A percentile compares a stretch with the other conserved stretches of the same genome.
Evolutionary conservation across 2,888 invertebrate genomes (phyloP).

Genomic region (Iselma pallidipennis): DNA sequence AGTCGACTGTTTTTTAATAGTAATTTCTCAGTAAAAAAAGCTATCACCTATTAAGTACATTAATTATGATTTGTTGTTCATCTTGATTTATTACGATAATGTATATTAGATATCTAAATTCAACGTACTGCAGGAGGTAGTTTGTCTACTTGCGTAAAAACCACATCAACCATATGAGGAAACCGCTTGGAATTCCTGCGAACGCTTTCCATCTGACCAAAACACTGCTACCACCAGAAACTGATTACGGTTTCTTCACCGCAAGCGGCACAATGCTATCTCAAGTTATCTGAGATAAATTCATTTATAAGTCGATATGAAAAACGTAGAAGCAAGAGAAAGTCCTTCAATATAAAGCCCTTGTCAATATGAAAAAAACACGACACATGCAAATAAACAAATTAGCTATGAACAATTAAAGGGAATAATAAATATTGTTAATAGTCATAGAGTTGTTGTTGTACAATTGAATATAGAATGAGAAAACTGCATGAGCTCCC

Average conservation of each 20-base stretch:
- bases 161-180: constrained; percentile 46
- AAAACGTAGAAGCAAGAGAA: too few relatives aligned
- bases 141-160: constrained; percentile 43
- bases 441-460: too few relatives aligned
- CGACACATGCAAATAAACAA: too few relatives aligned
- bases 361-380: too few relatives aligned
- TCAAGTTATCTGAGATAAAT: neutral
- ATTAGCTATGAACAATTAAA: too few relatives aligned
- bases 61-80: constrained; percentile 21
- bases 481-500: too few relatives aligned
- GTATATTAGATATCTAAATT: too few relatives aligned
- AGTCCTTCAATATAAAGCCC: too few relatives aligned
- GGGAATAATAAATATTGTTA: too few relatives aligned
- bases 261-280: neutral
- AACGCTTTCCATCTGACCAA: constrained; percentile 50
- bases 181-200: constrained; percentile 42
- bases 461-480: too few relatives aligned
- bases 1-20: neutral
- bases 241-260: constrained; percentile 28
- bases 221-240: constrained; percentile 20
- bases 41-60: neutral
- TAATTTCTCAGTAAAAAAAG: too few relatives aligned
- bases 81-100: constrained; percentile 47
- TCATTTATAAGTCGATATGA: neutral
- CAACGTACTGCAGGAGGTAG: too few relatives aligned